These are phyloP conservation scores for Euura lappo DNA, from an alignment of 1,140 invertebrate species.

Conservation along the genomic window DNA sequence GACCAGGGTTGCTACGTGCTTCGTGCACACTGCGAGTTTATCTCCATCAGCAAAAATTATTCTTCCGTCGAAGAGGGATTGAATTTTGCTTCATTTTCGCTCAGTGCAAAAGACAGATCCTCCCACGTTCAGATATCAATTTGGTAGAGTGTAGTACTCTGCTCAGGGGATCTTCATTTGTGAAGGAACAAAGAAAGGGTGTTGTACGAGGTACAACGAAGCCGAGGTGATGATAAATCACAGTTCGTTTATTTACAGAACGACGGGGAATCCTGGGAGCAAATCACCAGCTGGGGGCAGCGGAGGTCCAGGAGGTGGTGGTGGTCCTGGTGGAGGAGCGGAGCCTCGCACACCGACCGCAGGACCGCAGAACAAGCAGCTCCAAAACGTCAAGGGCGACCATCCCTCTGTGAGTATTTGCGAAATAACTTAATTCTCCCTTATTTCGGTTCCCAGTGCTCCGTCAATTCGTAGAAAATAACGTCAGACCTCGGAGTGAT, in stretches of 20 bases:
- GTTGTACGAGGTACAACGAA: background rate
- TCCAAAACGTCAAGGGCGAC: constrained; percentile 79
- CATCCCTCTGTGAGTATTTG: constrained; percentile 75
- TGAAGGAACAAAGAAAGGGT: background rate
- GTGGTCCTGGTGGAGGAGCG: constrained; percentile 52
- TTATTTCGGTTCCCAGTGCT: too few species aligned
- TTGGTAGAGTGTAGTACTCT: too few species aligned
- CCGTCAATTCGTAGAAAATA: too few species aligned
- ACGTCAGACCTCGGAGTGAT: too few species aligned
- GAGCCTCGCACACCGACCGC: constrained; percentile 73
- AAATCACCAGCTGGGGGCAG: constrained; percentile 69
- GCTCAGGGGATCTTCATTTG: too few species aligned
- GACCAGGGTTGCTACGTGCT: background rate
- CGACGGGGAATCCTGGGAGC: constrained; percentile 72
- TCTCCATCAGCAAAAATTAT: background rate
- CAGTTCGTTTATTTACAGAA: constrained; percentile 61
- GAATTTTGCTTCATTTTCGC: background rate
- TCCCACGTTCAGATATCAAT: too few species aligned
- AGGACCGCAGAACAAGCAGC: constrained; percentile 71
- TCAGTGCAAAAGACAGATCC: too few species aligned
- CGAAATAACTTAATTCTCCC: too few species aligned
- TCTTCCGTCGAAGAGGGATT: background rate
- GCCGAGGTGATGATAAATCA: background rate
- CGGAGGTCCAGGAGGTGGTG: constrained; percentile 43
- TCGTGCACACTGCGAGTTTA: background rate